Evolutionary conservation across 2,797 vertebrate genomes (phyloP), one percentile per base, ranked within the genome.

Genomic region (Nyctalus aviator): DNA sequence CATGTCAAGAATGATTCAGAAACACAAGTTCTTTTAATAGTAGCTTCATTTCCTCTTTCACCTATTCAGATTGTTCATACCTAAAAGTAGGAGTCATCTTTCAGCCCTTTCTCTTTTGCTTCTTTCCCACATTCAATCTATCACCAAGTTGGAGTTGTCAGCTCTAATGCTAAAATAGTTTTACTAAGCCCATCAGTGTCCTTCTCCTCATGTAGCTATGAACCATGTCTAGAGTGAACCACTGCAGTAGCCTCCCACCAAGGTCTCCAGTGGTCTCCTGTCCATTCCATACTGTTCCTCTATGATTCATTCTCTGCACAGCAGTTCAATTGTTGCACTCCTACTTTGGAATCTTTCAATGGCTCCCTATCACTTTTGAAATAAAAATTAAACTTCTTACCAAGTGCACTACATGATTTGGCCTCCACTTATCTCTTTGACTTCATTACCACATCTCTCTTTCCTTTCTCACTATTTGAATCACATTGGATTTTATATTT

Each of bases 71-170:
- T 66, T 57, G 50, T 30, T 69, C 44, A 20, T 77, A 17, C 35
- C 64, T 71, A 75, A 83, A 95, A 75, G 17, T 30, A 41, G 66
- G 64, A 82, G n/a, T 71, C 69, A 35, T 64, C 20, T 94, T 92
- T 66, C 27, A 32, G 68, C 23, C 20, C 17, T 68, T 37, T 83
- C 30, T 62, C 27, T 64, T 73, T 73, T 59, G 35, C 44, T 88
- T 35, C 32, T 50, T n/a, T 79, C 35, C 32, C 35, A 69, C 9
- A 53, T 62, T 75, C 30, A 72, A 9, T 44, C 27, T 12, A 83
- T 77, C 75, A 89, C 53, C 69, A 76, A 66, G 62, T 76, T 57
- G 57, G 69, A 64, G 15, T 72, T 81, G 46, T 83, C 25, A 75
- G 7, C 41, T 77, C 50, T 69, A 35, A 44, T 76, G 66, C 79